These are phyloP conservation scores for Halcyon senegalensis DNA, from an alignment of 2,113 vertebrate species.

Conservation along the genomic window DNA sequence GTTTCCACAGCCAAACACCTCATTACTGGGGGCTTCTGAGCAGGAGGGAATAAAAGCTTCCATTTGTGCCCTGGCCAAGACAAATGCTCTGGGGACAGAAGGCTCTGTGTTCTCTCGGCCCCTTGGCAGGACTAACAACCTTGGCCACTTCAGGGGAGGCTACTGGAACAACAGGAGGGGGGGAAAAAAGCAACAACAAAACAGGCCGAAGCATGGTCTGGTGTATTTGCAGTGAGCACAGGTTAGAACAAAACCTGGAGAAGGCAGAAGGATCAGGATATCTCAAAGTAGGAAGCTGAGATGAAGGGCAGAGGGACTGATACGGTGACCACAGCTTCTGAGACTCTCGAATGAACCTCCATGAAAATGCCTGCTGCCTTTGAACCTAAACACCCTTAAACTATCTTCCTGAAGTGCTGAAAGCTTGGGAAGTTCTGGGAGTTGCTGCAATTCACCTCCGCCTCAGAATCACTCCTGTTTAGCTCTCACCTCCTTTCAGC, in stretches of 20 bases:
- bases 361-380: no score
- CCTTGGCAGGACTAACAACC: slow-evolving; percentile 33
- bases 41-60: not conserved
- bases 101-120: not conserved
- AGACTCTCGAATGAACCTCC: no score
- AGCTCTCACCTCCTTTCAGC: not conserved
- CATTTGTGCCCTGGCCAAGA: not conserved
- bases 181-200: not conserved
- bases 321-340: no score
- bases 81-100: no score
- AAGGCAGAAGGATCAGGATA: not conserved
- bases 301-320: no score
- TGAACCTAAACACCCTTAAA: no score
- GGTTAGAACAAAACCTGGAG: not conserved
- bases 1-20: not conserved
- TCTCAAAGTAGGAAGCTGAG: no score
- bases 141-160: not conserved
- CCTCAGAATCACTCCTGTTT: not conserved
- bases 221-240: not conserved
- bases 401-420: no score
- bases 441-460: not conserved
- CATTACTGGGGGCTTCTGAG: not conserved
- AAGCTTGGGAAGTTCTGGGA: fast-evolving
- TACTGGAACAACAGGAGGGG: not conserved
- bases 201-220: not conserved